Evolutionary conservation across 2,888 invertebrate genomes (phyloP).

Genomic region (Artemia sinica): DNA sequence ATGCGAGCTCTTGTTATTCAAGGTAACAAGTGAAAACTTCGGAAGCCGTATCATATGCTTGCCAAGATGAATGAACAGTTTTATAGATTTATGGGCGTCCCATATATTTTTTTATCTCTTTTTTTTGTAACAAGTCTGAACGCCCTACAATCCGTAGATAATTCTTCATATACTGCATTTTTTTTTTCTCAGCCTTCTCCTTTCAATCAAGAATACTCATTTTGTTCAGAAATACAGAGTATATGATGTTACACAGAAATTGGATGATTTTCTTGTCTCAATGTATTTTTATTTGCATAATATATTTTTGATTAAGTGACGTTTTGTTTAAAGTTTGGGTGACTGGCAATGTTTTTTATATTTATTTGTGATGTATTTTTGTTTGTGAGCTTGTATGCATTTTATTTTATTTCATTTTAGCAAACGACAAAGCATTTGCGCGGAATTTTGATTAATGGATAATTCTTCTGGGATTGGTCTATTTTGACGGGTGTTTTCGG

Average conservation of each 20-base stretch:
- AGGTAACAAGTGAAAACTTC: too few species aligned
- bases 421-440: too few species aligned
- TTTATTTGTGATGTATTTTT: too few species aligned
- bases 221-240: not conserved
- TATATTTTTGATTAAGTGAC: not conserved
- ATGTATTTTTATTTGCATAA: constrained; percentile 11
- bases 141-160: not conserved
- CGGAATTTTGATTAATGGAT: too few species aligned
- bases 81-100: not conserved
- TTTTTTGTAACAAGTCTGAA: not conserved
- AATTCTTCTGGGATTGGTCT: too few species aligned
- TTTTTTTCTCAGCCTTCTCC: not conserved
- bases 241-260: too few species aligned
- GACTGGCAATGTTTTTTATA: too few species aligned
- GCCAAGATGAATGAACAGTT: too few species aligned
- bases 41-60: too few species aligned
- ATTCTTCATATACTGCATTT: not conserved
- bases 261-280: not conserved
- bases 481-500: too few species aligned
- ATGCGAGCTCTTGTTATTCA: too few species aligned
- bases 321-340: not conserved
- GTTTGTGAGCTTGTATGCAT: not conserved
- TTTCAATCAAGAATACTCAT: not conserved
- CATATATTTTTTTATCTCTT: not conserved
- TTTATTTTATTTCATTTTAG: not conserved